Base-by-base conservation (phyloP, 2,113 vertebrate species). In the Rhinolophus sinicus region DNA sequence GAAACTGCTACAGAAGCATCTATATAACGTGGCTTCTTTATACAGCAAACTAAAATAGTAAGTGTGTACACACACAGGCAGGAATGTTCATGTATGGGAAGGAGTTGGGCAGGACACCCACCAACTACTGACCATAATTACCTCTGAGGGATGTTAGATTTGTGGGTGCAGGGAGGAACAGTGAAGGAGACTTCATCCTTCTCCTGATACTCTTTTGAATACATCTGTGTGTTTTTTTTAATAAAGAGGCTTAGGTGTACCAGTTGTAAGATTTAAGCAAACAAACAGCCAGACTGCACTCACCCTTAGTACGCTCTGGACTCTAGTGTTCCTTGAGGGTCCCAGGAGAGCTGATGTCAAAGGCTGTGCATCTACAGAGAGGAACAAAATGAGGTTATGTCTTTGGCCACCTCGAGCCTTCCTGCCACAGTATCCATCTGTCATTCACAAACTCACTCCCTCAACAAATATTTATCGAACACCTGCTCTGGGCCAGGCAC, bases 291-390 rank as follows among this genome's bases (percentile, higher is more conserved):
- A 26, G 16, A 6, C 2, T 11, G 60, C 18, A 96, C 97, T 97
- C 44, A 97, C 95, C 65, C 54, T 95, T 13, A 16, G 84, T 21
- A 18, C 1, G 11, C 75, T 38, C 65, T 13, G 22, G 69, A 92
- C 22, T 67, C 80, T 92, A 94, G 22, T 14, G 12, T 22, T 54
- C 52, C 78, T 64, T 14, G 65, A 40, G 65, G 83, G 65, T 95
- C 83, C 67, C 88, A 35, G 75, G 22, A 69, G 26, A 78, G 75
- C 65, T 0, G 4, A n/a, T 11, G n/a, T 93, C 92, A 95, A 62
- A 94, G 28, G 13, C n/a, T 12, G 60, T 11, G 33, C 64, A 81
- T 76, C 97, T 97, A 9, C 0, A 5, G 38, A 76, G 14, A 87
- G 13, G 8, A n/a, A 50, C 28, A 58, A 75, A 52, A 84, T 2